These are phyloP conservation scores for Haliclona indistincta DNA, from an alignment of 37 sponge, comb jelly and placozoan genomes.

Conservation along the genomic window DNA sequence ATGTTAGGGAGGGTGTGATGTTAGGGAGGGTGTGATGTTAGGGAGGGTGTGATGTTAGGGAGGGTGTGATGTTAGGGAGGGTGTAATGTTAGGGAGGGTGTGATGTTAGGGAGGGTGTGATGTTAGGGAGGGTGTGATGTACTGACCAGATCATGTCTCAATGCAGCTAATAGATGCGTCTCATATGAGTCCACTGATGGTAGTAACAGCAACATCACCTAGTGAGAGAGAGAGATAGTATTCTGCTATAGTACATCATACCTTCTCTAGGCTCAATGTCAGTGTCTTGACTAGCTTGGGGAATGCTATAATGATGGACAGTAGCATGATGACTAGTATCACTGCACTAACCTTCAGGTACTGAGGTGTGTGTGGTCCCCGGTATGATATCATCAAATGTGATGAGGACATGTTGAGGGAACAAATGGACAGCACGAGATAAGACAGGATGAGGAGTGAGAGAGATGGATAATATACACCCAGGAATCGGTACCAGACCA, in stretches of 20 bases:
- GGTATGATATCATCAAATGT: constrained; percentile 48
- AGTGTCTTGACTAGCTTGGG: constrained; percentile 32
- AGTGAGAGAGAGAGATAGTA: not conserved
- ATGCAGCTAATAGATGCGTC: constrained; percentile 2
- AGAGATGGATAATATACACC: constrained; percentile 57
- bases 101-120: too few relatives aligned
- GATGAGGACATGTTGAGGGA: constrained; percentile 41
- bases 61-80: too few relatives aligned
- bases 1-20: too few relatives aligned
- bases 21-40: too few relatives aligned
- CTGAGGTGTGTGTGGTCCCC: constrained; percentile 34
- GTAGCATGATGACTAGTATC: not conserved
- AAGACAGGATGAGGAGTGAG: constrained; percentile 50
- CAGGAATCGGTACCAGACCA: constrained; percentile 44
- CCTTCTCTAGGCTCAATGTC: constrained; percentile 20
- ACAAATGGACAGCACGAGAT: constrained; percentile 21
- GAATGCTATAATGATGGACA: constrained; percentile 9
- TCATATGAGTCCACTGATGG: constrained; percentile 68
- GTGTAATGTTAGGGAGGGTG: too few relatives aligned
- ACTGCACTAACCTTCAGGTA: constrained; percentile 27
- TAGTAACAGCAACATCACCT: constrained; percentile 43
- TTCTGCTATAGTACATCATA: not conserved
- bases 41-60: too few relatives aligned
- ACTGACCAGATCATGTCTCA: constrained; percentile 28
- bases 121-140: too few relatives aligned